Base-by-base conservation (phyloP, 2,888 invertebrate species). In the Napeogenes inachia region DNA sequence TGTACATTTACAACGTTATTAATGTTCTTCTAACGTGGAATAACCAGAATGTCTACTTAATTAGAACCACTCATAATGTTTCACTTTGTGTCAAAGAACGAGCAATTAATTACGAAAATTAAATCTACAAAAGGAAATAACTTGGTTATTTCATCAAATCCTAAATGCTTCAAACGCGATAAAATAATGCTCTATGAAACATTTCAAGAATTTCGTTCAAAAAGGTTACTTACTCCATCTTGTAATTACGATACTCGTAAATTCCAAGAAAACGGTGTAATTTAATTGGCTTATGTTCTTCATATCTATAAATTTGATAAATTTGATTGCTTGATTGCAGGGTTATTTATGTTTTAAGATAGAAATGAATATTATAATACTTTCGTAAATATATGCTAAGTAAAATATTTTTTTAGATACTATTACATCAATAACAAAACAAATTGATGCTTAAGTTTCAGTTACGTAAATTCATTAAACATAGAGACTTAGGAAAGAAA, bases 181-280 rank as follows among this genome's bases (percentile, higher is more conserved):
- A 60, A 61, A 58, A 53, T 47, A 63, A 12, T 21, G 21, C 56
- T 53, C 21, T 13, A 45, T 5, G 50, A n/a, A 45, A 53, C 50
- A 45, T 64, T 58, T 58, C 50, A 64, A 61, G 55, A 45, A 58
- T 64, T 54, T 45, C 60, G 57, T 54, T 30, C 56, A 57, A 58
- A 61, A 56, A 60, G 63, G 60, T 60, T 64, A 61, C 63, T 60
- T 64, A 61, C 63, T 56, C 58, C 63, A 56, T 64, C 53, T 54
- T 54, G 64, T 61, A 64, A 61, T 64, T 64, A 64, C 63, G 60
- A 64, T 61, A 58, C 55, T 64, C 63, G 60, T 64, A 64, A 61
- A 58, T 58, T 57, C 57, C 53, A 58, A 61, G 63, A 55, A 64
- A 61, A 54, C 63, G 45, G 58, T 64, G 61, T 61, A 64, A 64